Evolutionary conservation across 2,888 invertebrate genomes (phyloP).

Genomic region (Nemoura dubitans): DNA sequence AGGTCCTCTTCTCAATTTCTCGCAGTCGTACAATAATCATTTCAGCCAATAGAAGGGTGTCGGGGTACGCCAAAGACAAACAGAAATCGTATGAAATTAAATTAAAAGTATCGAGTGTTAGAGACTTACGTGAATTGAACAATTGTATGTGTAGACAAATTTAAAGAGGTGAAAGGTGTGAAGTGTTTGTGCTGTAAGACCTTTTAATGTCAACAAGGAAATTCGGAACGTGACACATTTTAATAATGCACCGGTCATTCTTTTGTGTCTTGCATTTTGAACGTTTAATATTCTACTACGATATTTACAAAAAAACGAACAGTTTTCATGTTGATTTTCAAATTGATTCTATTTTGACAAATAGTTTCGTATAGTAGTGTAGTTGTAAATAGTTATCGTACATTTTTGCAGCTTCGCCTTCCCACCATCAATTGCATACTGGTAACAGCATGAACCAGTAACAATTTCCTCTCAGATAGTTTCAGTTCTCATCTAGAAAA

Average conservation of each 20-base stretch:
- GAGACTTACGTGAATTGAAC: not conserved
- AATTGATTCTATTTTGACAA: too few species aligned
- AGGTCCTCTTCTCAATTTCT: not conserved
- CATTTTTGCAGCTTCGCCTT: too few species aligned
- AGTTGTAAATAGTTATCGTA: too few species aligned
- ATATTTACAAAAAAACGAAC: too few species aligned
- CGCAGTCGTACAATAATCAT: not conserved
- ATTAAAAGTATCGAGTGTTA: not conserved
- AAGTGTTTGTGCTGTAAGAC: not conserved
- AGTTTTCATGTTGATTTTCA: too few species aligned
- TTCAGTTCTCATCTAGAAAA: too few species aligned
- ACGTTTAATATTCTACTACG: too few species aligned
- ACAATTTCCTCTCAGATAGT: too few species aligned
- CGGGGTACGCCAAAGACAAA: not conserved
- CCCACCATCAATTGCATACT: too few species aligned
- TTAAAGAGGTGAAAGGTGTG: slow-evolving; percentile 12
- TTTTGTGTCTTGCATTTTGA: too few species aligned
- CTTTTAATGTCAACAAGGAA: not conserved
- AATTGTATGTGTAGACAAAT: not conserved
- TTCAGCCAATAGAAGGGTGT: not conserved
- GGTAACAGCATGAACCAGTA: too few species aligned
- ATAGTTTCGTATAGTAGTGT: too few species aligned
- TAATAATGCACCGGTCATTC: not conserved
- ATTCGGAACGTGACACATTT: not conserved
- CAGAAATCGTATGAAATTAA: not conserved